These are phyloP conservation scores for Brachymystax lenok DNA, from an alignment of 2,797 vertebrate species.

Conservation along the genomic window DNA sequence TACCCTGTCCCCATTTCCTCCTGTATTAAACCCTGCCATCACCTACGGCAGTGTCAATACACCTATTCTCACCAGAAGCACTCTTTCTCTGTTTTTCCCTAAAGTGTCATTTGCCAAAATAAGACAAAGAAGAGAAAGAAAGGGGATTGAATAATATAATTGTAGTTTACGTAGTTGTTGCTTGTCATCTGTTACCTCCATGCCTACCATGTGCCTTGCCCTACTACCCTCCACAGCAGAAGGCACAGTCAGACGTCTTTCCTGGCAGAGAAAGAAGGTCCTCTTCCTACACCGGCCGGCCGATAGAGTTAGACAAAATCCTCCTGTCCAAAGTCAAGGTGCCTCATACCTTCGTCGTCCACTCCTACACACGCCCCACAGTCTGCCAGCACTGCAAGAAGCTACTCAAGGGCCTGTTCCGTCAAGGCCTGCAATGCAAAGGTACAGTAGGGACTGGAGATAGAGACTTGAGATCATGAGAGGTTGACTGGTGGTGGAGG, in stretches of 20 bases:
- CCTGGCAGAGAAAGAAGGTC: constrained; percentile 87
- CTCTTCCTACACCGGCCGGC: constrained; percentile 90
- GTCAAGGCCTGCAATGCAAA: constrained; percentile 95
- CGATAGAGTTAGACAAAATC: constrained; percentile 94
- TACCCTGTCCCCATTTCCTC: neutral
- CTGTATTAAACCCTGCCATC: neutral
- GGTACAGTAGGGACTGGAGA: constrained; percentile 63
- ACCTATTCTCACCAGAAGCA: neutral
- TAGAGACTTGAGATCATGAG: neutral
- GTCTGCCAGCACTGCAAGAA: constrained; percentile 98
- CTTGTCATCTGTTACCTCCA: neutral
- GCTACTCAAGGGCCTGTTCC: constrained; percentile 94
- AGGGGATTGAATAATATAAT: no score
- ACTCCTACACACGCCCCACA: constrained; percentile 94
- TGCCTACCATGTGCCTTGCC: neutral
- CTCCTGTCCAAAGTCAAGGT: constrained; percentile 95
- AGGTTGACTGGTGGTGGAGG: neutral
- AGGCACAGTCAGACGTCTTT: constrained; percentile 87
- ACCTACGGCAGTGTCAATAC: neutral
- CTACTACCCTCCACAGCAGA: constrained; percentile 75
- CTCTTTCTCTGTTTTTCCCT: constrained; percentile 1
- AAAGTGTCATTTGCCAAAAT: neutral
- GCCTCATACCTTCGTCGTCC: constrained; percentile 95
- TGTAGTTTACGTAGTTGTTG: neutral
- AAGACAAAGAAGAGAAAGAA: neutral